Percentiles rank a stretch among this genome's conserved stretches.
Evolutionary conservation across 2,113 vertebrate species (phyloP).

Genomic region (Phalacrocorax aristotelis): DNA sequence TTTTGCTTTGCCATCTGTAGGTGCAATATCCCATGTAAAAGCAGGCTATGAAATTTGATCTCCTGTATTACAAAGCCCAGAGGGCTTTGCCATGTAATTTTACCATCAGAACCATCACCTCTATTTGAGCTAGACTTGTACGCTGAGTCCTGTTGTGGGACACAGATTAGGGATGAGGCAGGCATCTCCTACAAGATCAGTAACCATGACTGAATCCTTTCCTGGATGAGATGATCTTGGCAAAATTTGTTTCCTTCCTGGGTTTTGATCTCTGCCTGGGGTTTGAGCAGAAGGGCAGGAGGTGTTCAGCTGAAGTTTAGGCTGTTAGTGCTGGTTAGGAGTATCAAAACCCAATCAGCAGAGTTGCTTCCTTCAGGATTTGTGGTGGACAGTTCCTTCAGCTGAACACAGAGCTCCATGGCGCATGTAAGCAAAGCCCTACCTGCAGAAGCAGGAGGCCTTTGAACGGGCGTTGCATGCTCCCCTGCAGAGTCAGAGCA

Average conservation of each 20-base stretch:
- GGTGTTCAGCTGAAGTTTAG: background rate
- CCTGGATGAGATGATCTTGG: background rate
- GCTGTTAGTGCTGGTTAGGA: background rate
- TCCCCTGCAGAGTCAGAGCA: background rate
- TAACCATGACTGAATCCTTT: background rate
- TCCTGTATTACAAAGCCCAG: background rate
- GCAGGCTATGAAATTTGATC: background rate
- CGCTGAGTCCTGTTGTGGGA: background rate
- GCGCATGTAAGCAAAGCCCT: background rate
- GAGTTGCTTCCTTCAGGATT: background rate
- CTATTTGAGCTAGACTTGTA: background rate
- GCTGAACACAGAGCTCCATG: rapidly evolving
- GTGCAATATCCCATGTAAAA: background rate
- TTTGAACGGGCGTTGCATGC: background rate
- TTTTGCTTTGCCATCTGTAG: background rate
- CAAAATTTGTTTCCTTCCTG: background rate
- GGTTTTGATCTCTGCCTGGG: background rate
- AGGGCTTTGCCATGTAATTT: background rate
- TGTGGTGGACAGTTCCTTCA: background rate
- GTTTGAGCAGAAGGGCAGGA: background rate
- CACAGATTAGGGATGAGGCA: background rate
- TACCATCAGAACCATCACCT: background rate
- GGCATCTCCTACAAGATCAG: background rate
- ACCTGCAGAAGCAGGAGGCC: background rate
- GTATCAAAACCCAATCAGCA: rapidly evolving